Conservation (phyloP, 2,888 invertebrate genomes). For the Calliphora vomitoria region DNA sequence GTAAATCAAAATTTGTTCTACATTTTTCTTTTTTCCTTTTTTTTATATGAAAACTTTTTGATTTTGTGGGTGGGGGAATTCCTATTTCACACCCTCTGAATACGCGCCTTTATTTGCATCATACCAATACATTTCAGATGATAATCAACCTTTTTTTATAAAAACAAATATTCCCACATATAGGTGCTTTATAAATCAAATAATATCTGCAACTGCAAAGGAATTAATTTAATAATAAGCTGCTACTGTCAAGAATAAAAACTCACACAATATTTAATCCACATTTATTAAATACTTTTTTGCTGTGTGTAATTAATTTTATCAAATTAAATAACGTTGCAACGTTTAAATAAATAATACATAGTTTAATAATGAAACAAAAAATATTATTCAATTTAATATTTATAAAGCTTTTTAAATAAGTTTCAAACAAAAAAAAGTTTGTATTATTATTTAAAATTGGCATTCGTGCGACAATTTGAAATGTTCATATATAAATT, state of each 20-base stretch:
- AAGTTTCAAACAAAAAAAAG: not conserved
- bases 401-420: slow-evolving; percentile 24
- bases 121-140: no score
- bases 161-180: no score
- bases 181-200: no score
- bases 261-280: not conserved
- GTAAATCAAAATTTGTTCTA: no score
- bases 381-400: slow-evolving; percentile 22
- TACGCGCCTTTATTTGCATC: no score
- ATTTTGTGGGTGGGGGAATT: no score
- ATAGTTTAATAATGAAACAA: not conserved
- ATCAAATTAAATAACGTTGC: not conserved
- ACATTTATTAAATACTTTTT: slow-evolving; percentile 7
- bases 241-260: not conserved
- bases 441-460: slow-evolving; percentile 12
- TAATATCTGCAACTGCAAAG: no score
- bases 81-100: no score
- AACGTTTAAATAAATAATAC: slow-evolving; percentile 1
- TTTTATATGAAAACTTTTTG: no score
- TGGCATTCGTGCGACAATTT: slow-evolving; percentile 40
- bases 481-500: slow-evolving; percentile 21
- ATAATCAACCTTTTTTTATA: no score
- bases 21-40: no score
- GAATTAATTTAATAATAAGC: not conserved
- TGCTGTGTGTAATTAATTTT: not conserved